A percentile compares a stretch with the other conserved stretches of the same genome.
phyloP scores from a whole-genome alignment of 2,797 vertebrate species.

The Pseudotriccus pelzelni region DNA sequence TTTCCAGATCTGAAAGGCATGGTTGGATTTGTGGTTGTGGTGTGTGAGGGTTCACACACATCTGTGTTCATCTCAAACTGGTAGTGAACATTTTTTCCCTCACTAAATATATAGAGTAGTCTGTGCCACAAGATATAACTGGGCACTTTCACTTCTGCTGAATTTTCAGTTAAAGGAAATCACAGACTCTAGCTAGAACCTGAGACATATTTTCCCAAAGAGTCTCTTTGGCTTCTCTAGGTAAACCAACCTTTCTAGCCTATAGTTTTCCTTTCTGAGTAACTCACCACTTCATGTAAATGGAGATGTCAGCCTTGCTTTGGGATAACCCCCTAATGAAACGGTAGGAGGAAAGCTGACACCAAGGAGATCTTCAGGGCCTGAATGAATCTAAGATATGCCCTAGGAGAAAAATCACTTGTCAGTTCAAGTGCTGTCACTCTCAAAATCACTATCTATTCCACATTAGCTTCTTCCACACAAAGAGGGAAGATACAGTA shows the following conservation, averaged over 20 bases:
- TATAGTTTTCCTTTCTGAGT: not conserved
- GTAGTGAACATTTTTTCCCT: not conserved
- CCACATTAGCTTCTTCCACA: not conserved
- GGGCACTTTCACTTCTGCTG: not conserved
- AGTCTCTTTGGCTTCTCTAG: not conserved
- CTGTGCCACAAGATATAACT: not conserved
- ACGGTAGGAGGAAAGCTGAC: not conserved
- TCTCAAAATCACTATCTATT: not conserved
- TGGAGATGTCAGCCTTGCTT: not conserved
- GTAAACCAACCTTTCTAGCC: not conserved
- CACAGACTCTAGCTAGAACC: not conserved
- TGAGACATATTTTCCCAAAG: not conserved
- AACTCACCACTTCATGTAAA: not conserved
- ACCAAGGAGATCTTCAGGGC: not conserved
- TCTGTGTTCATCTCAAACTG: rapidly evolving
- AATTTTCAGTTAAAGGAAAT: not conserved
- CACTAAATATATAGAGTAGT: not conserved
- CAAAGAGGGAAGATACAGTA: not conserved
- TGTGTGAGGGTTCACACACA: not conserved
- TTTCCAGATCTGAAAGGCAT: not conserved
- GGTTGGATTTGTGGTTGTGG: not conserved
- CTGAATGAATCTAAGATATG: not conserved
- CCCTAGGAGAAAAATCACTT: not conserved
- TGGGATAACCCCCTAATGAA: not conserved
- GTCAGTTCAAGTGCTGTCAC: not conserved